Conservation (phyloP, 2,888 invertebrate genomes). For the Serrognathus titanus region DNA sequence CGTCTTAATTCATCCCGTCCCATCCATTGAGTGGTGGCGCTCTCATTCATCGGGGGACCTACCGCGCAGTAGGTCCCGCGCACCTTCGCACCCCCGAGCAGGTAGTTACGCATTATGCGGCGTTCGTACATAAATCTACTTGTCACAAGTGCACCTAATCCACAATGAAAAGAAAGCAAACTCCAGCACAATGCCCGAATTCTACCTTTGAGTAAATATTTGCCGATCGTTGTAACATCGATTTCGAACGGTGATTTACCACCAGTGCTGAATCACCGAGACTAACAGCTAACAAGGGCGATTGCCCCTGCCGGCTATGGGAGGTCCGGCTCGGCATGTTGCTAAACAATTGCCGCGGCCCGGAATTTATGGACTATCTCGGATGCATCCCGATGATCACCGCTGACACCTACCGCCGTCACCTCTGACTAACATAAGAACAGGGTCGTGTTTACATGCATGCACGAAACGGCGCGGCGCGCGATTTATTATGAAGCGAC, state of each 20-base stretch:
- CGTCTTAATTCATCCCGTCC: conserved; percentile 40
- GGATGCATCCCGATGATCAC: conserved; percentile 1
- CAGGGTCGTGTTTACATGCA: conserved; percentile 44
- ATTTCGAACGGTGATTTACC: conserved; percentile 43
- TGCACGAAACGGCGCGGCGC: conserved; percentile 33
- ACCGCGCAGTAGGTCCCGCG: conserved; percentile 53
- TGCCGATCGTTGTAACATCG: conserved; percentile 43
- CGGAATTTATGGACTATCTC: conserved; percentile 20
- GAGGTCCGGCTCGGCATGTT: conserved; percentile 43
- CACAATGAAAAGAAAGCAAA: conserved; percentile 34
- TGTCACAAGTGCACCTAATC: conserved; percentile 46
- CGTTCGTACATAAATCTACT: conserved; percentile 46
- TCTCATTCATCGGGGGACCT: conserved; percentile 44
- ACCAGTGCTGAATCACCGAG: conserved; percentile 42
- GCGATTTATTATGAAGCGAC: conserved; percentile 44
- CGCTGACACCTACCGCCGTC: neutral
- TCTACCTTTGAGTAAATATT: conserved; percentile 48
- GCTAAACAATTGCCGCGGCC: conserved; percentile 38
- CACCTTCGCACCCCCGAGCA: conserved; percentile 33
- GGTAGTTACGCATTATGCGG: conserved; percentile 35
- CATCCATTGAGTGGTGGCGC: conserved; percentile 38
- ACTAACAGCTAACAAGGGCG: conserved; percentile 30
- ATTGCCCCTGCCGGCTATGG: conserved; percentile 31
- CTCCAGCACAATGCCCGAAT: conserved; percentile 37
- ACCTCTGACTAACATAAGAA: conserved; percentile 39